Evolutionary conservation across 2,888 invertebrate genomes (phyloP), one percentile per base, ranked within the genome.

Genomic region (Bruchidius siliquastri): DNA sequence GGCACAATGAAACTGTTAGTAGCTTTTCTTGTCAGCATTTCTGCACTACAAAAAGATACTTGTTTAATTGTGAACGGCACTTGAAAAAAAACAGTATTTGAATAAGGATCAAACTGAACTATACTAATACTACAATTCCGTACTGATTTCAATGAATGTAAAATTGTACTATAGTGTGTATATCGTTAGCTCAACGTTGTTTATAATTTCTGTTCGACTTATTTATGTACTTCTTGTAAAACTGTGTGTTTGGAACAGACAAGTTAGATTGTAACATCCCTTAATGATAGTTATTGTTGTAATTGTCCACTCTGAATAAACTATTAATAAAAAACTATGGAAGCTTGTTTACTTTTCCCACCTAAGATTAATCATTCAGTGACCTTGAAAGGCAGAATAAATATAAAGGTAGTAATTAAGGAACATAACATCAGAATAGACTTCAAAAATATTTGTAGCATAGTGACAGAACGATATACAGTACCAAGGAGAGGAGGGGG

Each of bases 271-370:
- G 84, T 84, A 83, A 84, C 83, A 82, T 83, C 84, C 83, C 84
- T 83, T 84, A 84, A 85, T 84, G 84, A 85, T 85, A 86, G 85
- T 86, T 86, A 86, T 83, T 86, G 86, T 87, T 87, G 87, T 87
- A 86, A 86, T 86, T 87, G 87, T 87, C 87, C 86, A 85, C 84
- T 83, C 84, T 85, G 82, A 85, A 86, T 85, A 85, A 85, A 85
- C 76, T 79, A 81, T 81, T 81, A 81, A 80, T 80, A 78, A 78
- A 79, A 81, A 71, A 4, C 26, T 49, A 13, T 49, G 3, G 49
- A 49, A 13, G 49, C 18, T 49, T 1, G 30, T 72, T 0, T 20
- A 70, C 30, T 71, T 68, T 72, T 76, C 1, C 49, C 49, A 4
- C 8, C 8, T 2, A 26, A 26, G 8, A 4, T 26, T 26, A n/a